Conservation (phyloP, 2,797 vertebrate species). For the Parauchenoglanis punctatus region DNA sequence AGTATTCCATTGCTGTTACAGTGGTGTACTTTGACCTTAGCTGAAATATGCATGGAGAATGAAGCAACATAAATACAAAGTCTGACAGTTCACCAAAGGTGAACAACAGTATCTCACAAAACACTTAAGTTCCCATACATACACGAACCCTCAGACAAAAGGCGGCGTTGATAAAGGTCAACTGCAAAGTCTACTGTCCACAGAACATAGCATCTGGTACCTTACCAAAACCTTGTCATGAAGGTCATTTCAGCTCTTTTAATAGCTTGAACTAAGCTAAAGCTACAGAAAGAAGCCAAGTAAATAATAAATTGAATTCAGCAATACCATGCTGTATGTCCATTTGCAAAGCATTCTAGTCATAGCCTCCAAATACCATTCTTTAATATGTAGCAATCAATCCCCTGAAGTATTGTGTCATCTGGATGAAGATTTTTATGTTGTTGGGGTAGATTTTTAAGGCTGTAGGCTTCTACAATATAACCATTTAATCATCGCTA, state of each 20-base stretch:
- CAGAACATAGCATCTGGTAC: background rate
- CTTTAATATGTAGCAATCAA: background rate
- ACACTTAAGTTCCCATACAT: background rate
- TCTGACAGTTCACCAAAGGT: background rate
- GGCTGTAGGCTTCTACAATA: background rate
- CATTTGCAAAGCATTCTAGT: background rate
- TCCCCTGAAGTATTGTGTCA: background rate
- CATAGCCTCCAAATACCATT: background rate
- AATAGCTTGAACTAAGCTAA: background rate
- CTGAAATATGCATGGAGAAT: background rate
- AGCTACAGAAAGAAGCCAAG: background rate
- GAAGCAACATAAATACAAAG: background rate
- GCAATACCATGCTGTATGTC: background rate
- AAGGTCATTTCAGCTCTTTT: background rate
- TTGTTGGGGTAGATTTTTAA: background rate
- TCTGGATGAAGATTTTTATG: background rate
- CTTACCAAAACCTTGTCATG: background rate
- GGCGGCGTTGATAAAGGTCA: conserved; percentile 21
- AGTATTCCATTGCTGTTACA: background rate
- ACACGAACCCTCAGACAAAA: background rate
- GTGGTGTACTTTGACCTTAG: background rate
- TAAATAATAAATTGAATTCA: background rate
- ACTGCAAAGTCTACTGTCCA: conserved; percentile 5
- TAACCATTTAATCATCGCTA: background rate
- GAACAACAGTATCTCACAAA: conserved; percentile 7